These are phyloP conservation scores for Uromys caudimaculatus DNA, from an alignment of 2,797 vertebrate genomes.

Conservation along the genomic window DNA sequence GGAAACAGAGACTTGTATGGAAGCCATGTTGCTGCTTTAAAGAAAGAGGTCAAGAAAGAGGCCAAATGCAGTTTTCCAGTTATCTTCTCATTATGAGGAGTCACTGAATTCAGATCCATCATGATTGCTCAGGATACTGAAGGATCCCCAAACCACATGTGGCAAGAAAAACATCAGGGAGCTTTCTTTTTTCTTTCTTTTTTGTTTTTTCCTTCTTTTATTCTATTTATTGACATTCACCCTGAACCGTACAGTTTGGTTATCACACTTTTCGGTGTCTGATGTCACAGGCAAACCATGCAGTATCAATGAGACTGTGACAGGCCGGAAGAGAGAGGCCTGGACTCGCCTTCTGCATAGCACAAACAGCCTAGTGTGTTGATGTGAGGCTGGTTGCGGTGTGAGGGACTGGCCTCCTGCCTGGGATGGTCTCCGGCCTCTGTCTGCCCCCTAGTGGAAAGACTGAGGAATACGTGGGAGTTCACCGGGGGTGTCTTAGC, in stretches of 20 bases:
- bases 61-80: not conserved
- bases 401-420: not conserved
- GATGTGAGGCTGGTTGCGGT: not conserved
- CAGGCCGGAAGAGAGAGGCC: conserved; percentile 1
- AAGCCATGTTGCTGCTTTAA: not conserved
- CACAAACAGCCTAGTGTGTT: not conserved
- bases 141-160: not conserved
- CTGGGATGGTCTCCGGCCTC: conserved; percentile 20
- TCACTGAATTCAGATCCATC: not conserved
- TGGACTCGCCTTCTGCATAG: not conserved
- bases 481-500: accelerated
- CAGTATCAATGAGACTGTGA: conserved; percentile 27
- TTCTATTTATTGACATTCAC: conserved; percentile 52
- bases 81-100: not conserved
- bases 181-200: not conserved
- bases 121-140: not conserved
- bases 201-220: not conserved
- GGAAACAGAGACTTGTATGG: not conserved
- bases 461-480: accelerated
- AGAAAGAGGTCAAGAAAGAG: not conserved
- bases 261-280: conserved; percentile 40
- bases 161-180: not conserved
- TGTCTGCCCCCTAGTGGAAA: conserved; percentile 75
- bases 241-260: not conserved
- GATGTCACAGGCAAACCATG: conserved; percentile 36